Base-by-base conservation (phyloP, 2,888 invertebrate genomes). In the Pasiphila rectangulata region DNA sequence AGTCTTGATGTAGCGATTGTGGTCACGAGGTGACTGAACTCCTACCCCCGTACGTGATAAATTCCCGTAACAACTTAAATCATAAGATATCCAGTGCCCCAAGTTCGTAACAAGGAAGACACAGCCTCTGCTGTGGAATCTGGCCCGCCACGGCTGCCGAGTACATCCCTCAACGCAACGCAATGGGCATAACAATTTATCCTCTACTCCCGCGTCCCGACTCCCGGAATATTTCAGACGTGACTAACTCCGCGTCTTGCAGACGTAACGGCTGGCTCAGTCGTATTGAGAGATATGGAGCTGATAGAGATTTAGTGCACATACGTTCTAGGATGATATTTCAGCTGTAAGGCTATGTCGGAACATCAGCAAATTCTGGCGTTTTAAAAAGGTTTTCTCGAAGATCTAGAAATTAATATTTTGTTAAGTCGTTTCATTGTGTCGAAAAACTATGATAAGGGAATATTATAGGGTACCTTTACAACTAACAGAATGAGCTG, bases 201-300 rank as follows among this genome's bases (percentile, higher is more conserved):
- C 54, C 43, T 45, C 47, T 40, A 53, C 50, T 57, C 56, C 56
- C 54, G 41, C 42, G 32, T 39, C 24, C 37, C 51, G 35, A 55
- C 57, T 51, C 47, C 53, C 36, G 49, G 54, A 63, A 63, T 63
- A 61, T 63, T 59, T 57, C 51, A 45, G 51, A 54, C 46, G 53
- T 54, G 59, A 62, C 54, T 55, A 58, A 43, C 46, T 54, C 53
- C 48, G 27, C 42, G 19, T 23, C 43, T 44, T 30, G 24, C 29
- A 25, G 15, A 17, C n/a, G 12, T 7, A 12, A 15, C 46, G 40
- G 46, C 44, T 48, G 43, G 43, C 23, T 34, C 42, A 29, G 19
- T 30, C 35, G 17, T n/a, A n/a, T n/a, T n/a, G 16, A 2, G 16
- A 4, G 30, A 13, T 30, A n/a, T 16, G 29, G 1, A 29, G 4